Evolutionary conservation across 2,888 invertebrate genomes (phyloP), one percentile per base, ranked within the genome.

Genomic region (Yponomeuta sedellus): DNA sequence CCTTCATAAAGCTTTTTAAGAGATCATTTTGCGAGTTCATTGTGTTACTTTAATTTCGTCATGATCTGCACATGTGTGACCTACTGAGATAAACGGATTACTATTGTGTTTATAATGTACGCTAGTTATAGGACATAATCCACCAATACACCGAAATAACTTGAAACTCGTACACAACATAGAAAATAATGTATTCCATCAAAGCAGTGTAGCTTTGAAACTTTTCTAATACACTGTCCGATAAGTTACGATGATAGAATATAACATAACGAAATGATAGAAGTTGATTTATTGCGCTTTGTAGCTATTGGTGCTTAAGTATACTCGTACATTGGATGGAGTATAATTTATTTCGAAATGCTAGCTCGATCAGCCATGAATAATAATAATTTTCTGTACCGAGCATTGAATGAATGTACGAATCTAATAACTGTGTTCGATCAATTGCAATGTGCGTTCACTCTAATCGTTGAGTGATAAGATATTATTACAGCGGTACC

Each of bases 401-500:
- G 16, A 16, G 16, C 44, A 16, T 44, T 44, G 2, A 44, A 52
- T 16, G 16, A 19, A 58, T 58, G 19, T 19, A 19, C 1, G 19
- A 57, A 57, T 22, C 20, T 19, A 58, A 58, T 58, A 58, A 58
- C 4, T 12, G 22, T 25, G 34, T 28, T 61, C 25, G 12, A 61
- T 28, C 61, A 25, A 28, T 34, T 28, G 61, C 22, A 34, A 61
- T 28, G 12, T 25, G 34, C 61, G 79, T 81, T 81, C 78, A 76
- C 77, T 78, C 82, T 85, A 87, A 88, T 88, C 87, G 77, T 73
- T 70, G 67, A 67, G 73, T 83, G 88, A 88, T 89, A 87, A 88
- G 89, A 88, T 88, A 79, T 77, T 73, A 70, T 67, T 19, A 59
- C 75, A 74, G 73, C 82, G 85, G 83, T 12, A 84, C 76, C 73